Conservation (phyloP, 2,797 vertebrate species). For the Podarcis siculus region DNA sequence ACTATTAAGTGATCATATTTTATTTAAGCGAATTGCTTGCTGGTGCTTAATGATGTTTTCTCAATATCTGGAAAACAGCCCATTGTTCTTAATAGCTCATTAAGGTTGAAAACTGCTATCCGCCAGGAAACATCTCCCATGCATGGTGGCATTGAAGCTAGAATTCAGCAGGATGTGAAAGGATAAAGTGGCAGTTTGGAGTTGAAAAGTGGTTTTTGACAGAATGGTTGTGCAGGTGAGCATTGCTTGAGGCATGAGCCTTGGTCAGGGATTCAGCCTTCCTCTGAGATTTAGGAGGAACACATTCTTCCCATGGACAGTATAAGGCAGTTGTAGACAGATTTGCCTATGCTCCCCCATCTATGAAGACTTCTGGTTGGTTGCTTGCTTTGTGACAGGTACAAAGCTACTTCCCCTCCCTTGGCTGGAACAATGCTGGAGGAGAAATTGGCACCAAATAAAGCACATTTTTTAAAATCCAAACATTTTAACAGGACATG, state of each 20-base stretch:
- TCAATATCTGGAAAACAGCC: background rate
- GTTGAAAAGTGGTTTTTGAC: background rate
- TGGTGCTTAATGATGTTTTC: background rate
- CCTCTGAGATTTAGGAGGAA: background rate
- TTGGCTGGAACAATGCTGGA: background rate
- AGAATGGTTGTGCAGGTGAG: background rate
- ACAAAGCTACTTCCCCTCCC: background rate
- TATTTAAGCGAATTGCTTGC: constrained; percentile 10
- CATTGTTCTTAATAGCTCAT: background rate
- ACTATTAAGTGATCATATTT: background rate
- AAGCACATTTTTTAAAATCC: background rate
- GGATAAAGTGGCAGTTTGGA: background rate
- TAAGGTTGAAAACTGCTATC: background rate
- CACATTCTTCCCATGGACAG: background rate
- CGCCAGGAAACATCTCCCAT: background rate
- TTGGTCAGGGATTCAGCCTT: background rate
- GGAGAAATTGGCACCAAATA: background rate
- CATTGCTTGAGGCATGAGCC: background rate
- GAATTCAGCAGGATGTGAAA: background rate
- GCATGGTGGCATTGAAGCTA: too few species aligned
- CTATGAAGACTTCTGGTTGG: background rate
- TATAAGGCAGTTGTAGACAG: background rate
- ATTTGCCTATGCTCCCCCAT: background rate
- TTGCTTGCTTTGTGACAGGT: background rate
- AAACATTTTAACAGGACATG: background rate